Evolutionary conservation across 2,113 vertebrate species (phyloP).

Genomic region (Hippopotamus amphibius): DNA sequence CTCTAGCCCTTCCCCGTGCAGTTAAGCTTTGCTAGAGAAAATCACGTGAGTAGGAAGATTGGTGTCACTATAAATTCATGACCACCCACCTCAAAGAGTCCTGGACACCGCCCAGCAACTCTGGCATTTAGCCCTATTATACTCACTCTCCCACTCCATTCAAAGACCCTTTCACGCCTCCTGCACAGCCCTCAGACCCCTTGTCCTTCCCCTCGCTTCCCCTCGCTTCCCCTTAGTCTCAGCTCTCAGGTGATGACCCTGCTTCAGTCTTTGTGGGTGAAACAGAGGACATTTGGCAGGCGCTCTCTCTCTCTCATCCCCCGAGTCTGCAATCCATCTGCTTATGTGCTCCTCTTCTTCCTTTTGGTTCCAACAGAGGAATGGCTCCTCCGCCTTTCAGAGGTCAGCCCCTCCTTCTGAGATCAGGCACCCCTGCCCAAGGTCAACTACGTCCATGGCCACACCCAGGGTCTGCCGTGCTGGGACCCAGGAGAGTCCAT

Average conservation of each 20-base stretch:
- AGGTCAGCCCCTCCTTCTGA: neutral
- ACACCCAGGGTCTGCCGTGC: neutral
- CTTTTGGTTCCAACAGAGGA: neutral
- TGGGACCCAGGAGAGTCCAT: neutral
- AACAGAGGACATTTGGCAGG: neutral
- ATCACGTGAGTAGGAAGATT: neutral
- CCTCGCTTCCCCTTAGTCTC: no score
- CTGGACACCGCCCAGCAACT: neutral
- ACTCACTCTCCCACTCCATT: neutral
- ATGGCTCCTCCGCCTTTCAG: neutral
- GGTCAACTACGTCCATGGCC: neutral
- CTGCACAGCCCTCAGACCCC: rapidly evolving
- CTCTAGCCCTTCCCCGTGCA: neutral
- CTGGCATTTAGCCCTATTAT: neutral
- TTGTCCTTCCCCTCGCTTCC: neutral
- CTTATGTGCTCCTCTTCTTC: neutral
- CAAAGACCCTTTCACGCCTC: neutral
- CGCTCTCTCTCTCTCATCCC: neutral
- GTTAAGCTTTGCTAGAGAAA: neutral
- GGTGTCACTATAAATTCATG: neutral
- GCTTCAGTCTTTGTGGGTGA: neutral
- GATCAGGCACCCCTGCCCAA: neutral
- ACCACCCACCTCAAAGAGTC: neutral
- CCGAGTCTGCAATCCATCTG: neutral
- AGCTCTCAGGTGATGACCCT: neutral